Evolutionary conservation across 2,797 vertebrate genomes (phyloP).

Genomic region (Neosilurus hyrtlii): DNA sequence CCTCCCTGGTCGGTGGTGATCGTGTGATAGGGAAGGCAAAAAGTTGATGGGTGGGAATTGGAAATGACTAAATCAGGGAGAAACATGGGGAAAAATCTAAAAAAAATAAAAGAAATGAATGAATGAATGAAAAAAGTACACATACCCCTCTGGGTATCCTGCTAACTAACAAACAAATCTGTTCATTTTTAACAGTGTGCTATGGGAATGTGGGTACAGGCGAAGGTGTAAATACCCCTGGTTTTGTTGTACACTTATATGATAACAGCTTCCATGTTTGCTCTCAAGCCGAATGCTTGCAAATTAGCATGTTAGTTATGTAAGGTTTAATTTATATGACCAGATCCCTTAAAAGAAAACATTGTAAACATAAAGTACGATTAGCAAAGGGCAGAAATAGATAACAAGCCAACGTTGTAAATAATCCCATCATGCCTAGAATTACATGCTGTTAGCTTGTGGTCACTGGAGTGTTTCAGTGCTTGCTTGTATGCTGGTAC

Average conservation of each 20-base stretch:
- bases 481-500: constrained; percentile 49
- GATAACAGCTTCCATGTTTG: constrained; percentile 31
- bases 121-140: too few relatives aligned
- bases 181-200: neutral
- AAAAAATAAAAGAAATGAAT: too few relatives aligned
- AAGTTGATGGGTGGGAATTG: too few relatives aligned
- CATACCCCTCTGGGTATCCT: too few relatives aligned
- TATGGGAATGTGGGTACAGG: neutral
- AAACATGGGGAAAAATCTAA: too few relatives aligned
- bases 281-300: constrained; percentile 33
- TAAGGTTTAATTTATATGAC: constrained; percentile 14
- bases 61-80: too few relatives aligned
- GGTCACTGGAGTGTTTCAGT: constrained; percentile 41
- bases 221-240: neutral
- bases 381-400: constrained; percentile 20
- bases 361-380: neutral
- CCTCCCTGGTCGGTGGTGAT: too few relatives aligned
- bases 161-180: neutral
- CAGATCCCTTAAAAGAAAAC: neutral
- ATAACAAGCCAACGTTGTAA: constrained; percentile 27
- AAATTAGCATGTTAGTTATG: constrained; percentile 58
- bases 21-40: too few relatives aligned
- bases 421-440: constrained; percentile 35
- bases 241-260: neutral
- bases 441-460: constrained; percentile 41